Percentiles rank a stretch among this genome's conserved stretches.
Evolutionary conservation across 2,888 invertebrate species (phyloP).

Genomic region (Euzophera pinguis): DNA sequence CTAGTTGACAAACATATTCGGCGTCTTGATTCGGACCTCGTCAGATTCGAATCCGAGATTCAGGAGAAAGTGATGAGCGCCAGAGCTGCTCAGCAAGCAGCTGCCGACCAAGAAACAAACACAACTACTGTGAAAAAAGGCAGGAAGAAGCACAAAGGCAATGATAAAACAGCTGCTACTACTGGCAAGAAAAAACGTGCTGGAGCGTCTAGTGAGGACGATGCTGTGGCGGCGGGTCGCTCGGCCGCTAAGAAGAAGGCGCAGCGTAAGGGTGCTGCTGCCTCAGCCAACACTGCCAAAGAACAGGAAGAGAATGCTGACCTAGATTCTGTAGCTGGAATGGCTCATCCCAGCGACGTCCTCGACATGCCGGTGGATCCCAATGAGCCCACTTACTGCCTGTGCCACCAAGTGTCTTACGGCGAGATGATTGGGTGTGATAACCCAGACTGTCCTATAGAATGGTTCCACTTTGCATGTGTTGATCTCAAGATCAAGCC

Average conservation of each 20-base stretch:
- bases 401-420: conserved; percentile 98
- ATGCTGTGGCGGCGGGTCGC: conserved; percentile 54
- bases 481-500: conserved; percentile 94
- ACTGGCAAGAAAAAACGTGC: conserved; percentile 77
- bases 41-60: conserved; percentile 97
- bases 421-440: conserved; percentile 99
- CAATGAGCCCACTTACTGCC: conserved; percentile 98
- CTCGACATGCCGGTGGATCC: conserved; percentile 96
- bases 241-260: conserved; percentile 69
- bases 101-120: conserved; percentile 66
- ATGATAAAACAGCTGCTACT: conserved; percentile 56
- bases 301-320: conserved; percentile 70
- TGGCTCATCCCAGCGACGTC: conserved; percentile 93
- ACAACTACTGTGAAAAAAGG: conserved; percentile 69
- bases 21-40: conserved; percentile 96
- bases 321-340: conserved; percentile 69
- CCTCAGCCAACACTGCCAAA: conserved; percentile 54
- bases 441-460: conserved; percentile 92
- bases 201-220: conserved; percentile 76
- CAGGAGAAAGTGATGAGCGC: conserved; percentile 94
- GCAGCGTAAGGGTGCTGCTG: conserved; percentile 57
- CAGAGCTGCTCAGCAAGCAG: conserved; percentile 79
- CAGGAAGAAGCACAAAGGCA: conserved; percentile 67
- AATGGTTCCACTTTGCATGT: conserved; percentile 98
- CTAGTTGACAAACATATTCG: conserved; percentile 98